phyloP scores from a whole-genome alignment of 2,113 vertebrate species.

The Ictidomys tridecemlineatus region DNA sequence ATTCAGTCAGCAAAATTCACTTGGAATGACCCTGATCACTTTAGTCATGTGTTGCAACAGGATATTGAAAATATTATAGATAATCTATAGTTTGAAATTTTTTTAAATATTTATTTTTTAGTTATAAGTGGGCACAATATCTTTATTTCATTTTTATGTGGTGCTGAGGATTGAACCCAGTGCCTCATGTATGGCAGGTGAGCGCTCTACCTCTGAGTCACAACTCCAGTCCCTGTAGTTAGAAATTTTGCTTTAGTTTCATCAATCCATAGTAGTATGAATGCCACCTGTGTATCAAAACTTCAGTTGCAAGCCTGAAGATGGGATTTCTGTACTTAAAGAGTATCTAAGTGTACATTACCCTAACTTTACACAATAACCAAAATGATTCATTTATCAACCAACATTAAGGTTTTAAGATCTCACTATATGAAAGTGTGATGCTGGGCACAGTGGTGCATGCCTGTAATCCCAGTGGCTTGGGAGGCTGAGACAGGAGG shows the following conservation, averaged over 20 bases:
- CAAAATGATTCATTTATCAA: background rate
- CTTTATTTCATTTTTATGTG: too few relatives aligned
- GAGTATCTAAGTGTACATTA: background rate
- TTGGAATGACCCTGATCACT: too few relatives aligned
- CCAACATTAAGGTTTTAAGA: conserved; percentile 36
- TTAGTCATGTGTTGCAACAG: background rate
- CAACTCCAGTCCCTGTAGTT: too few relatives aligned
- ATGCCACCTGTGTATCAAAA: background rate
- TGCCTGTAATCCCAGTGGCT: too few relatives aligned
- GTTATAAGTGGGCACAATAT: too few relatives aligned
- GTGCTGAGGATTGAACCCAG: too few relatives aligned
- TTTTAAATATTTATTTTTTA: too few relatives aligned
- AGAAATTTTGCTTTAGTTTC: background rate
- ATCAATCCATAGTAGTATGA: background rate
- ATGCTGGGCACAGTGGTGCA: background rate
- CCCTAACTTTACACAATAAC: background rate
- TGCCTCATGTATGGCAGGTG: too few relatives aligned
- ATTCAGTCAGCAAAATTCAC: too few relatives aligned
- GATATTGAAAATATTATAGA: background rate
- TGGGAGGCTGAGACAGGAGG: too few relatives aligned
- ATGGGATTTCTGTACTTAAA: background rate
- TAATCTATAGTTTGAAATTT: background rate
- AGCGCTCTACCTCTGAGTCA: too few relatives aligned
- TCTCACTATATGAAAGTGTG: conserved; percentile 14
- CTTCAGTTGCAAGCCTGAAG: background rate